phyloP scores from a whole-genome alignment of 2,797 vertebrate genomes.

The Gadopsis marmoratus region DNA sequence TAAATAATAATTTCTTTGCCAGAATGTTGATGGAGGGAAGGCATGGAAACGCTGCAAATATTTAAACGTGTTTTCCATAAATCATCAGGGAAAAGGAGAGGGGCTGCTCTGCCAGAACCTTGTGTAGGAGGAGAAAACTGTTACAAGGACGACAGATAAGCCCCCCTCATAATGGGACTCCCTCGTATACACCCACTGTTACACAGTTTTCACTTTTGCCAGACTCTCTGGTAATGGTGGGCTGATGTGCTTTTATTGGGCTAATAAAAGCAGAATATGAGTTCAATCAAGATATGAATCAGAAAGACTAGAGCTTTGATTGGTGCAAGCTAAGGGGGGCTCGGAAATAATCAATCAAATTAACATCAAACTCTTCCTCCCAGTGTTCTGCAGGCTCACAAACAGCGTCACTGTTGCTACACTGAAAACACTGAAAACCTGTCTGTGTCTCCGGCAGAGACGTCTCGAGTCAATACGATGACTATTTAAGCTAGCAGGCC shows the following conservation, averaged over 20 bases:
- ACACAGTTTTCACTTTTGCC: constrained; percentile 13
- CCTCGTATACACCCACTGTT: background rate
- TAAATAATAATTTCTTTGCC: background rate
- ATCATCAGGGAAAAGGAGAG: background rate
- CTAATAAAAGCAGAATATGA: constrained; percentile 11
- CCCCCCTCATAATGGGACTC: background rate
- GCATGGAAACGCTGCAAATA: background rate
- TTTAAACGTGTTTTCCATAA: constrained; percentile 17
- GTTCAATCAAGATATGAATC: constrained; percentile 45
- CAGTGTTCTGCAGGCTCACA: constrained; percentile 35
- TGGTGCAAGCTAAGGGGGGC: constrained; percentile 37
- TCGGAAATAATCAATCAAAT: constrained; percentile 65
- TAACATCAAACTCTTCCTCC: constrained; percentile 54
- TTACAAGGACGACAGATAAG: background rate
- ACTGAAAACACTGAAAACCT: constrained; percentile 23
- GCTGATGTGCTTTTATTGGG: constrained; percentile 25
- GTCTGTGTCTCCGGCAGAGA: background rate
- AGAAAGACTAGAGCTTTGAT: constrained; percentile 55
- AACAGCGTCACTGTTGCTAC: constrained; percentile 41
- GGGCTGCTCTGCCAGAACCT: constrained; percentile 12
- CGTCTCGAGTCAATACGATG: background rate
- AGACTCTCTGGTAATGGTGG: constrained; percentile 15
- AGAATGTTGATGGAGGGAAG: background rate
- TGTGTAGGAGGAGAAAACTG: constrained; percentile 1
- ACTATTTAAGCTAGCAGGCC: too few relatives aligned